Evolutionary conservation across 35 echinoderm and acorn worm species (phyloP).

Genomic region (Diadema setosum): DNA sequence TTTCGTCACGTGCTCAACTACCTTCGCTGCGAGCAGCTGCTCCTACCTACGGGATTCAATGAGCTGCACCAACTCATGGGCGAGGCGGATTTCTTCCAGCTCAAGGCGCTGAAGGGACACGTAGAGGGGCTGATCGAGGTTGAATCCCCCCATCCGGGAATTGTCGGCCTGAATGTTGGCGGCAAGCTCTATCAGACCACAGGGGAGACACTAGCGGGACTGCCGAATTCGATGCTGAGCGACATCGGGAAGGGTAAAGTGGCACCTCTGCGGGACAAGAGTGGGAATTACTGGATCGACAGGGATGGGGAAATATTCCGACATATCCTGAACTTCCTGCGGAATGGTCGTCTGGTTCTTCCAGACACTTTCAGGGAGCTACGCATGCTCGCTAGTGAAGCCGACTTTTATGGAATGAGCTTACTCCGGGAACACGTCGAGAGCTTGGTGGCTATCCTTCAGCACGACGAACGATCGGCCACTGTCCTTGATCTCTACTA

Average conservation of each 20-base stretch:
- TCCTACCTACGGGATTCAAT: conserved; percentile 56
- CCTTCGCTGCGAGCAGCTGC: conserved; percentile 32
- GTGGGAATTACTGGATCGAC: conserved; percentile 44
- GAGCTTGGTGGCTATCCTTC: not conserved
- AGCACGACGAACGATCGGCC: not conserved
- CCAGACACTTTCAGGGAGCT: conserved; percentile 5
- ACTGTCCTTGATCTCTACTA: too few species aligned
- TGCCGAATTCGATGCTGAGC: not conserved
- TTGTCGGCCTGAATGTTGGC: conserved; percentile 34
- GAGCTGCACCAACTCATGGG: conserved; percentile 47
- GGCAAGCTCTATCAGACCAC: conserved; percentile 10
- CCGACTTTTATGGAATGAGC: conserved; percentile 18
- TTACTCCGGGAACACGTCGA: not conserved
- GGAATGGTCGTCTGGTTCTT: conserved; percentile 5
- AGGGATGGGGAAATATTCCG: conserved; percentile 49
- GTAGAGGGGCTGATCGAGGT: not conserved
- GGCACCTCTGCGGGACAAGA: not conserved
- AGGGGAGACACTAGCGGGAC: not conserved
- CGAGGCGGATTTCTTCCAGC: conserved; percentile 65
- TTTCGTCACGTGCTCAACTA: conserved; percentile 72
- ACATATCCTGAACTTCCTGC: conserved; percentile 47
- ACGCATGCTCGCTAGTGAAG: conserved; percentile 11
- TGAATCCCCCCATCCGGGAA: not conserved
- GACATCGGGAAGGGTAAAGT: not conserved
- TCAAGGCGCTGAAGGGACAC: not conserved